Percentiles rank a stretch among this genome's conserved stretches.
Conservation (phyloP, 2,888 invertebrate genomes). For the Parnassius orleans region DNA sequence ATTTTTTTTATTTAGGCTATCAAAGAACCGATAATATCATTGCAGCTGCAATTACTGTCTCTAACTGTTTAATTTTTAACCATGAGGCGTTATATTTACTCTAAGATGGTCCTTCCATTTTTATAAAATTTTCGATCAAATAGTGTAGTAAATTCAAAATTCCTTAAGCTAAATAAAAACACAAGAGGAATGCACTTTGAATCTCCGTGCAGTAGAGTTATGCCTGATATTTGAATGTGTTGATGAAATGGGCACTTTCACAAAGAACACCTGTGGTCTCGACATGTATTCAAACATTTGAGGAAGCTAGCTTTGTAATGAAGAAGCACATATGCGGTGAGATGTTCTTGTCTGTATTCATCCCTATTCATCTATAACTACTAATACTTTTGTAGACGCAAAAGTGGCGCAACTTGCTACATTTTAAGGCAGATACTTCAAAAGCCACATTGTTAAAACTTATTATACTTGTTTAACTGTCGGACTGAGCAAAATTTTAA, state of each 20-base stretch:
- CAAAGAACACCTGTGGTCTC: slow-evolving; percentile 25
- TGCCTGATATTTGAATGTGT: slow-evolving; percentile 23
- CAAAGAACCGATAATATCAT: too few relatives aligned
- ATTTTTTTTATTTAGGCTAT: too few relatives aligned
- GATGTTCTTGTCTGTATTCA: neutral
- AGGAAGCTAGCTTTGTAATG: slow-evolving; percentile 22
- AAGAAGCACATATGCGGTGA: slow-evolving; percentile 11
- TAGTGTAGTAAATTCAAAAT: slow-evolving; percentile 1
- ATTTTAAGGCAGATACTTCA: too few relatives aligned
- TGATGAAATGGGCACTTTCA: slow-evolving; percentile 22
- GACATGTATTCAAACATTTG: slow-evolving; percentile 13
- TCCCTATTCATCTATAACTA: neutral
- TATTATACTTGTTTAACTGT: too few relatives aligned
- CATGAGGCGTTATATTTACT: too few relatives aligned
- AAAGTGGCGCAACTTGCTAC: too few relatives aligned
- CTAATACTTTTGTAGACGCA: too few relatives aligned
- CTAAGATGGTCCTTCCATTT: too few relatives aligned
- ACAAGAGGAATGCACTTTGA: slow-evolving; percentile 18
- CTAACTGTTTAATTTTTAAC: too few relatives aligned
- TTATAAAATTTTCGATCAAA: slow-evolving; percentile 2
- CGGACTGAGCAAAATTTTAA: too few relatives aligned
- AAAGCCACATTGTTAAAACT: too few relatives aligned
- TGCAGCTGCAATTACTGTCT: too few relatives aligned
- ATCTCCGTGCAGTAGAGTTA: slow-evolving; percentile 15
- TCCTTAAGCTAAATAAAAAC: slow-evolving; percentile 14